Base-by-base conservation (phyloP, 2,797 vertebrate species). In the Mionectes olivaceus region DNA sequence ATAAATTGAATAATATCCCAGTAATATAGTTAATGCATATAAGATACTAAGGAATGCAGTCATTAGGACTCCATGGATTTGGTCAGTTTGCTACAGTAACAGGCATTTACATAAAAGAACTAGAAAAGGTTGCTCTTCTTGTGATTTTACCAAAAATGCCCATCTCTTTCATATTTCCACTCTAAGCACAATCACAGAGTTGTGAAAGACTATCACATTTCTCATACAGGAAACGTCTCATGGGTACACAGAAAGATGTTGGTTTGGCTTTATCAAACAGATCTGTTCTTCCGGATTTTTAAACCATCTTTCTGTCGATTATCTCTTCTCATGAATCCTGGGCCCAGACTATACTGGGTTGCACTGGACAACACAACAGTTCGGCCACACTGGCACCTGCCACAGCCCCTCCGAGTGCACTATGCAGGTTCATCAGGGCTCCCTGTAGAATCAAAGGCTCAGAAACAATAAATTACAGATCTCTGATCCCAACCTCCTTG, bases 361-460 rank as follows among this genome's bases (percentile, higher is more conserved):
- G 63, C 57, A 46, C 24, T 35, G 33, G 33, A 32, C 13, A 59
- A 39, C 28, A 17, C 13, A 73, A 35, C 7, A 49, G 8, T 22
- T 21, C 17, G 47, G 21, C 44, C n/a, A 68, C 32, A 56, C 6
- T 39, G n/a, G 47, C 43, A 79, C 22, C n/a, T 50, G 9, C 7
- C 37, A 69, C 25, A 64, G n/a, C 22, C 41, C 13, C 9, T 27
- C 55, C 27, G 21, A 52, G 41, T 59, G 53, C 47, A 24, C 22
- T 8, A 5, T 5, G 19, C 0, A 1, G 5, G 24, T 68, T 60
- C 1, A 1, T 44, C 33, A 41, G 46, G 57, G 44, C 57, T 78
- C 57, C 49, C 10, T 0, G 1, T 11, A 44, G 37, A 60, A 24
- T 63, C 39, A 76, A 79, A 76, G 47, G 47, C 50, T 60, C 68